A percentile compares a stretch with the other conserved stretches of the same genome.
Evolutionary conservation across 2,113 vertebrate genomes (phyloP).

Genomic region (Argyrosomus japonicus): DNA sequence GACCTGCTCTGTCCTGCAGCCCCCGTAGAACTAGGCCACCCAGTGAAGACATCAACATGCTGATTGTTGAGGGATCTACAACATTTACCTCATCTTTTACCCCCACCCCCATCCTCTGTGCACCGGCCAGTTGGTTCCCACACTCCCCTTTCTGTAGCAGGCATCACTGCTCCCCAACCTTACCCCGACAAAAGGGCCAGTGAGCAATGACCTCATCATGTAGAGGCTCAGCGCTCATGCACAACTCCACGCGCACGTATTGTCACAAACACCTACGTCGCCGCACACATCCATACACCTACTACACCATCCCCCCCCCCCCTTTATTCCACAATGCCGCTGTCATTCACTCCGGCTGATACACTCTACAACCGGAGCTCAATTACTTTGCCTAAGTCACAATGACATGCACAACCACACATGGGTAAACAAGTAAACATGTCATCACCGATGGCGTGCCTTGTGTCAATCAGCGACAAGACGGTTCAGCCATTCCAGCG

Average conservation of each 20-base stretch:
- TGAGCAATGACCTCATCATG: constrained; percentile 68
- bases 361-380: neutral
- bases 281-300: constrained; percentile 21
- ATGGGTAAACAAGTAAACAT: constrained; percentile 13
- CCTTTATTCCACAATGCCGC: constrained; percentile 21
- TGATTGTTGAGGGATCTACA: constrained; percentile 76
- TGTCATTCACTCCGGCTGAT: constrained; percentile 11
- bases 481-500: no score
- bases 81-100: constrained; percentile 73
- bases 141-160: constrained; percentile 67
- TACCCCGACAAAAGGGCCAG: constrained; percentile 70
- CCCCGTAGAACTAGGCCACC: constrained; percentile 73
- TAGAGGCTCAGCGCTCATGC: constrained; percentile 31
- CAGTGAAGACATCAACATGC: constrained; percentile 74
- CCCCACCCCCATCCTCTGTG: constrained; percentile 66
- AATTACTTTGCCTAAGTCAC: neutral
- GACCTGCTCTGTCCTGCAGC: constrained; percentile 43
- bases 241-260: constrained; percentile 45
- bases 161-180: constrained; percentile 65
- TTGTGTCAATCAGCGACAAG: neutral
- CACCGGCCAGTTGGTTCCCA: constrained; percentile 72
- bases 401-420: neutral
- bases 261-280: constrained; percentile 39
- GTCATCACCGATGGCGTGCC: neutral
- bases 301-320: neutral